phyloP scores from a whole-genome alignment of 2,888 invertebrate genomes.

The Sisyra terminalis region DNA sequence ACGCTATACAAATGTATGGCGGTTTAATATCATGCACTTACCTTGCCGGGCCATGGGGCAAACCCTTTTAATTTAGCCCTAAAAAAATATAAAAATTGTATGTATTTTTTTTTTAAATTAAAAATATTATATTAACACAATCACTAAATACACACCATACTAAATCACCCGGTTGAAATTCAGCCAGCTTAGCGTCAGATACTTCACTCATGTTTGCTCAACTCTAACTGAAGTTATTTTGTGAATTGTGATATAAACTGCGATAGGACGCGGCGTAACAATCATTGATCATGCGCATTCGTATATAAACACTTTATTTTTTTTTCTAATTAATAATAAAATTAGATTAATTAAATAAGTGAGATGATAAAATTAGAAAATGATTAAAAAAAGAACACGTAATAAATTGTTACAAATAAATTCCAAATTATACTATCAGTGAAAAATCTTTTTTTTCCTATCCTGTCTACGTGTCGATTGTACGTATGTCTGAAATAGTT shows the following conservation, averaged over 20 bases:
- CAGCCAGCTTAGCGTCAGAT: constrained; percentile 30
- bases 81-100: constrained; percentile 30
- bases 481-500: too few relatives aligned
- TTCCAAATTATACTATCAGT: too few relatives aligned
- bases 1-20: constrained; percentile 8
- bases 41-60: constrained; percentile 93
- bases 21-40: constrained; percentile 36
- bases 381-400: too few relatives aligned
- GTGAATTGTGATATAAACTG: background rate
- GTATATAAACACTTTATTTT: constrained; percentile 8
- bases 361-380: background rate
- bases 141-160: constrained; percentile 41
- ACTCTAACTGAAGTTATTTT: constrained; percentile 18
- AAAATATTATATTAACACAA: constrained; percentile 6
- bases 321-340: background rate
- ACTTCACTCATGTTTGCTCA: constrained; percentile 11
- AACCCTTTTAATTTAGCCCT: constrained; percentile 98
- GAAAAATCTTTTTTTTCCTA: too few relatives aligned
- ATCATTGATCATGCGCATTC: constrained; percentile 10
- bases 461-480: too few relatives aligned
- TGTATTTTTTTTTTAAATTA: constrained; percentile 11
- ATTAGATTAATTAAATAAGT: background rate
- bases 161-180: constrained; percentile 46
- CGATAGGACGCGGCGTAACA: background rate
- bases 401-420: too few relatives aligned